Evolutionary conservation across 1,140 invertebrate genomes (phyloP), one percentile per base, ranked within the genome.

Genomic region (Drosophila ercepeae): DNA sequence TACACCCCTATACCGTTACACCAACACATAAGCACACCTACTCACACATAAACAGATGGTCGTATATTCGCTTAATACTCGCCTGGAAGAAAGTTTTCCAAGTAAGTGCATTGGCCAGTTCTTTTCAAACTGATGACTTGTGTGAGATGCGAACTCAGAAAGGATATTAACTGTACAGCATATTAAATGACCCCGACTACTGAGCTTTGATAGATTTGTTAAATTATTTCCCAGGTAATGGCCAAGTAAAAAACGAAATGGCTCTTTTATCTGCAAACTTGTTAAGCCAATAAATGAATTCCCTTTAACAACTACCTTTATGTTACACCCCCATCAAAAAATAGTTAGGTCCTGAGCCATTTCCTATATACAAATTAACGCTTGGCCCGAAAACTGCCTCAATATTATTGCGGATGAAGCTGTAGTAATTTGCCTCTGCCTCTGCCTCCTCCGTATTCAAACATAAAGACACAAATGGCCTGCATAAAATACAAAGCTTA

Each of bases 401-500:
- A 67, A 52, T 67, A 50, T 29, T 52, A 44, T 65, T 67, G 63
- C 25, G 16, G 36, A 67, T 52, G 45, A 53, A 67, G 60, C 36
- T 34, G 48, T 45, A 18, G 25, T 18, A 19, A 39, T 16, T 39
- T 39, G 14, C 36, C 39, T 48, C 21, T 14, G 3, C 4, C 45
- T 16, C 39, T 19, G 9, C 11, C 29, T 13, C 25, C 16, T 14
- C 23, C 32, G 32, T 41, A 21, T 55, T 14, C 42, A 18, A 3
- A 27, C 42, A 49, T 63, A 79, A 74, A 57, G 39, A 71, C 75
- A 53, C 51, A 57, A 53, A 63, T 64, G 29, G 73, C 52, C 61
- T 23, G 48, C 75, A 83, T 83, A 78, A 83, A 84, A 72, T 84
- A 64, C 70, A 65, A 68, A 63, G 39, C 57, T 75, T 83, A 84